Evolutionary conservation across 1,140 invertebrate species (phyloP), one percentile per base, ranked within the genome.

Genomic region (Aricia agestis): DNA sequence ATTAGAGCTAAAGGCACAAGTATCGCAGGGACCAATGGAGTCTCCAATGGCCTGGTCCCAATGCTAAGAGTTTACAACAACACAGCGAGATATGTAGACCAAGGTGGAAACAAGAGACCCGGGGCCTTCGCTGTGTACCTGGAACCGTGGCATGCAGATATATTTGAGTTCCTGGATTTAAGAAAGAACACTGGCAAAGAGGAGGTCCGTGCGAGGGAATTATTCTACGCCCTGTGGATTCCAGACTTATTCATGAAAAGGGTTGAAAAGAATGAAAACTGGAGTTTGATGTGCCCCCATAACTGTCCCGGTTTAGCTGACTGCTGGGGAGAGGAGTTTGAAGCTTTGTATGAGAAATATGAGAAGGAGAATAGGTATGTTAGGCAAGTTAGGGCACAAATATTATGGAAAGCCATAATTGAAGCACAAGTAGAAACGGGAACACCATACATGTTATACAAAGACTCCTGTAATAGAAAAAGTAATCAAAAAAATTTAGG

Each of bases 161-260:
- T 99, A 67, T 98, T 99, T 89, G 97, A 98, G 71, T 99, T 99
- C 92, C 89, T 99, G 61, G 97, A 99, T 84, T 92, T 99, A 42
- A 97, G 96, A 76, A 99, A 98, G 82, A 99, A 99, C 87, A 98
- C 96, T 66, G 98, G 98, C 45, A 97, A 97, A 82, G 98, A 99
- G 88, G 98, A 99, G 90, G 91, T 95, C 36, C 92, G 98, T 70
- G 98, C 98, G 0, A 93, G 98, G 73, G 99, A 99, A 91, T 91
- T 99, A n/a, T 99, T 99, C 87, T 99, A 98, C 87, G 99, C 96
- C 15, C 84, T 99, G 10, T 99, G 99, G 99, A 98, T 99, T 77
- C 98, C 99, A 6, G 99, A 99, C 94, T 92, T 99, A 41, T 99
- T 99, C 86, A 99, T 99, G 99, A 94, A 97, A 87, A 93, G 99